A percentile compares a stretch with the other conserved stretches of the same genome.
Conservation (phyloP, 2,797 vertebrate genomes). For the Malurus splendens region DNA sequence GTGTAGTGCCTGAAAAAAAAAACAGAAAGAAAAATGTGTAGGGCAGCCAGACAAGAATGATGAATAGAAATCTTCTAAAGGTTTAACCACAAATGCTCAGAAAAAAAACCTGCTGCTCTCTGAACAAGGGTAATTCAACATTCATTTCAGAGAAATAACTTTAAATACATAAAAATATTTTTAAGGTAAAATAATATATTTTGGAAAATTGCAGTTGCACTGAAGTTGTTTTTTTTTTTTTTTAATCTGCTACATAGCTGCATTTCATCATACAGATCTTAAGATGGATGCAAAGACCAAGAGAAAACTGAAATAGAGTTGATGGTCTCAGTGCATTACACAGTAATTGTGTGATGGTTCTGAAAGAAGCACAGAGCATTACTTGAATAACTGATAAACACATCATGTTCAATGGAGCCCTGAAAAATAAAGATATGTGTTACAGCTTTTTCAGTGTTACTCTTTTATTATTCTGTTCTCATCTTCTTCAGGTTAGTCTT, state of each 20-base stretch:
- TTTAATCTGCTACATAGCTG: neutral
- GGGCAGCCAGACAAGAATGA: neutral
- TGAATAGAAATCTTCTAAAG: neutral
- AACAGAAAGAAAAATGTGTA: neutral
- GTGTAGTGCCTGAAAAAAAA: neutral
- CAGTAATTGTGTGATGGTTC: neutral
- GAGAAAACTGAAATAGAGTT: neutral
- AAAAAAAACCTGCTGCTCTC: neutral
- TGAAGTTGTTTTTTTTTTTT: neutral
- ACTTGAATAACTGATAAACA: neutral
- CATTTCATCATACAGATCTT: neutral
- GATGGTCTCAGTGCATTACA: neutral
- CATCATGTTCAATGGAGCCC: neutral
- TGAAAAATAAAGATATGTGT: neutral
- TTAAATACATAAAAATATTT: neutral
- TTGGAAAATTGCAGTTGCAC: neutral
- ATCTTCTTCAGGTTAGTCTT: slow-evolving; percentile 87
- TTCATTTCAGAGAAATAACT: neutral
- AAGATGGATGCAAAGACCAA: neutral
- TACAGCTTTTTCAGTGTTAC: neutral
- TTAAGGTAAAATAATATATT: neutral
- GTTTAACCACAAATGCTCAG: neutral
- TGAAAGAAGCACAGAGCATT: neutral
- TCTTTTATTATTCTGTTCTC: slow-evolving; percentile 21
- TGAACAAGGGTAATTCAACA: neutral